Conservation (phyloP, 2,888 invertebrate species). For the Aleiodes alternator region DNA sequence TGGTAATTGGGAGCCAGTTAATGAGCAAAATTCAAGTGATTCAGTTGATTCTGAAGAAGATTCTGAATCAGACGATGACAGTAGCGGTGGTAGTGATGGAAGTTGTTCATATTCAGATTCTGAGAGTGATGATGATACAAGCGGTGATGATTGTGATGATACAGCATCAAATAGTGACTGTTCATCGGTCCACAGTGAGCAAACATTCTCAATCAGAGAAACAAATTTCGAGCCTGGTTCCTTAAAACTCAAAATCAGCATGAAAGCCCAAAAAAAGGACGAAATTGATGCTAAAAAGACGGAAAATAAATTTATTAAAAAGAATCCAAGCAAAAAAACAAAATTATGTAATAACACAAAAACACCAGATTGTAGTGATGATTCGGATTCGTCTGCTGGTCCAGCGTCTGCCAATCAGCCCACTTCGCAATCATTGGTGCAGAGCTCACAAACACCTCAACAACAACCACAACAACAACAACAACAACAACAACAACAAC, state of each 20-base stretch:
- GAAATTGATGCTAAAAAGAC: constrained; percentile 69
- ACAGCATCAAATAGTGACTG: constrained; percentile 76
- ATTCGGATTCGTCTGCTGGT: constrained; percentile 67
- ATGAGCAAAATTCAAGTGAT: constrained; percentile 71
- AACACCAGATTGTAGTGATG: constrained; percentile 66
- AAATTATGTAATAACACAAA: constrained; percentile 34
- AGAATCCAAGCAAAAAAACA: constrained; percentile 3
- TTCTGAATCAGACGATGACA: constrained; percentile 75
- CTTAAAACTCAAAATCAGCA: constrained; percentile 76
- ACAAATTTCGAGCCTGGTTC: constrained; percentile 77
- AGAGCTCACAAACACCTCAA: constrained; percentile 36
- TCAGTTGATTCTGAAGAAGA: constrained; percentile 75
- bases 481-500: constrained; percentile 68
- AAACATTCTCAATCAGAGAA: constrained; percentile 76
- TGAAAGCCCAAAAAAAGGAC: constrained; percentile 74
- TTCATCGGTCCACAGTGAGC: constrained; percentile 75
- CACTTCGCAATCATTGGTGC: neutral
- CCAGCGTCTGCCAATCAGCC: constrained; percentile 54
- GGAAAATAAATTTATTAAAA: constrained; percentile 30
- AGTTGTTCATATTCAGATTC: constrained; percentile 74
- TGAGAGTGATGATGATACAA: constrained; percentile 73
- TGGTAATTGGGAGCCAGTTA: constrained; percentile 73
- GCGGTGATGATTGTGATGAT: constrained; percentile 67
- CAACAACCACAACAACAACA: constrained; percentile 69
- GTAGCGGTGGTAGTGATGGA: constrained; percentile 73